Evolutionary conservation across 2,113 vertebrate genomes (phyloP).

Genomic region (Pedionomus torquatus): DNA sequence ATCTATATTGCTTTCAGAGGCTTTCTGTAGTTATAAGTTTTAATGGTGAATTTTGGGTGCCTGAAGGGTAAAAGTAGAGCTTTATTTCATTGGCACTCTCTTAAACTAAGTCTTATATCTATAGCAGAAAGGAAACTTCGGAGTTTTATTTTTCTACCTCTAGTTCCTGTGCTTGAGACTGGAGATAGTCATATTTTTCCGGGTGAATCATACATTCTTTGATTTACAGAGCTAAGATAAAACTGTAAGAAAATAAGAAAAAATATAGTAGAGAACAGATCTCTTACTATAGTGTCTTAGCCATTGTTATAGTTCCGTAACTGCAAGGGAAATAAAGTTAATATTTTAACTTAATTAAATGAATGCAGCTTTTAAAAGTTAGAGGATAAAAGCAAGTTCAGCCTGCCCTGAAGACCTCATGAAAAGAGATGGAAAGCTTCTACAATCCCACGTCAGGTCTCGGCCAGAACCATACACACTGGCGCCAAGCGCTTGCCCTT

Average conservation of each 20-base stretch:
- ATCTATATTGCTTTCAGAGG: background rate
- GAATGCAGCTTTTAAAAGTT: background rate
- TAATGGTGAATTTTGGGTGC: background rate
- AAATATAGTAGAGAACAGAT: background rate
- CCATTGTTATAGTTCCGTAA: background rate
- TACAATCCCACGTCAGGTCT: background rate
- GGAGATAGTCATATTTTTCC: background rate
- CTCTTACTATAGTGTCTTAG: background rate
- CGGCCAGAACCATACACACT: background rate
- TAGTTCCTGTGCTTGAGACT: background rate
- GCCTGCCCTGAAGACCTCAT: background rate
- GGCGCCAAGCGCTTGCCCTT: background rate
- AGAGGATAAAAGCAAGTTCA: background rate
- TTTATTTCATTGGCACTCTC: background rate
- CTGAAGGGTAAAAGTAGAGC: background rate
- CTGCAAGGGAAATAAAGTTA: background rate
- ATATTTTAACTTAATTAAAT: background rate
- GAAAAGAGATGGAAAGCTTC: background rate
- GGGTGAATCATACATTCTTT: background rate
- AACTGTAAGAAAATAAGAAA: background rate
- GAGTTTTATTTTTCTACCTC: background rate
- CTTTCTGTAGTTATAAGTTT: background rate
- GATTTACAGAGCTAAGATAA: background rate
- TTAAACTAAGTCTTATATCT: background rate
- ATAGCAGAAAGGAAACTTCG: background rate